These are phyloP conservation scores for Emys orbicularis DNA, from an alignment of 2,797 vertebrate genomes.

Conservation along the genomic window DNA sequence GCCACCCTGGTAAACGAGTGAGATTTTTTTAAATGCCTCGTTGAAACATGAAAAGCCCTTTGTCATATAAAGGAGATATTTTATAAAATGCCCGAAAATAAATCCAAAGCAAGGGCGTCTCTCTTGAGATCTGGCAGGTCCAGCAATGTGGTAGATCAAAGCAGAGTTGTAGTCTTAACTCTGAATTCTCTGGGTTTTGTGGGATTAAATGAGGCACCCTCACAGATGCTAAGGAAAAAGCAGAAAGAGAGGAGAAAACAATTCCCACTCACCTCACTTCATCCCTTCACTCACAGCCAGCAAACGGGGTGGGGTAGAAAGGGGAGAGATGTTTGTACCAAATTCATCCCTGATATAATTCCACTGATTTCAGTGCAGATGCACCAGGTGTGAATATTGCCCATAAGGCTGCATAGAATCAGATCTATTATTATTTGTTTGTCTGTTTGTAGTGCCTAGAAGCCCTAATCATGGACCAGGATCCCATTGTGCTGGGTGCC, in stretches of 20 bases:
- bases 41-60: neutral
- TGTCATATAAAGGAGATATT: neutral
- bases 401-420: fast-evolving
- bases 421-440: neutral
- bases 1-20: constrained; percentile 20
- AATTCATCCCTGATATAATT: neutral
- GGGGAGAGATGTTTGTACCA: neutral
- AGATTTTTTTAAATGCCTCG: constrained; percentile 34
- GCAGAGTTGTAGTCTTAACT: neutral
- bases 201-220: neutral
- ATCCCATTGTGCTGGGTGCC: neutral
- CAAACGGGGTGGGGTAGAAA: neutral
- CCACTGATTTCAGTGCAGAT: neutral
- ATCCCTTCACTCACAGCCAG: neutral
- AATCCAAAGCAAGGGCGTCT: neutral
- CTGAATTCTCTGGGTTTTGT: neutral
- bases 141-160: constrained; percentile 28
- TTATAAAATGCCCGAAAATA: neutral
- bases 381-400: neutral
- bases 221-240: neutral
- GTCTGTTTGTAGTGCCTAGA: neutral
- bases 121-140: constrained; percentile 12
- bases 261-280: neutral
- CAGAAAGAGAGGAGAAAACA: neutral
- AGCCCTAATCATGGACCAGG: neutral